A percentile compares a stretch with the other conserved stretches of the same genome.
Conservation (phyloP, 2,797 vertebrate genomes). For the Ctenopoma multispine region DNA sequence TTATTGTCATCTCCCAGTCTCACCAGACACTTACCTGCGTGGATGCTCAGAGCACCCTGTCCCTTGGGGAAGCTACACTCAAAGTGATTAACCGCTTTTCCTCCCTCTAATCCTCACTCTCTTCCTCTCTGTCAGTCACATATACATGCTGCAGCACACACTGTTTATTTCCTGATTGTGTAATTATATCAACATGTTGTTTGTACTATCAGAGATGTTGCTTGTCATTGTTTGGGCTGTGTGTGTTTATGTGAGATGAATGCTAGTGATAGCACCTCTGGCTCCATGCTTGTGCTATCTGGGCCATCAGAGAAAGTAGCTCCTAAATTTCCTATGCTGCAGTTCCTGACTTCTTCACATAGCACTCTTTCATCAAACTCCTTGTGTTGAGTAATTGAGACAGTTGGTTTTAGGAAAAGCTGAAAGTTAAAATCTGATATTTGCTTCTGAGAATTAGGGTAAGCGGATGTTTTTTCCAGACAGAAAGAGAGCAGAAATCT, state of each 20-base stretch:
- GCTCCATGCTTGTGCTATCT: conserved; percentile 68
- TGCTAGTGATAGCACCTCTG: conserved; percentile 62
- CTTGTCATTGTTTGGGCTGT: conserved; percentile 76
- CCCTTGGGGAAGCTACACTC: conserved; percentile 50
- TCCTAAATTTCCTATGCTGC: conserved; percentile 6
- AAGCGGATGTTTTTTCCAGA: conserved; percentile 66
- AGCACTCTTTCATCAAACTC: conserved; percentile 29
- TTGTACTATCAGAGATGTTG: conserved; percentile 73
- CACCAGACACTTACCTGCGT: conserved; percentile 55
- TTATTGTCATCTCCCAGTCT: conserved; percentile 35
- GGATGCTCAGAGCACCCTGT: conserved; percentile 54
- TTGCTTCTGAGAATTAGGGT: conserved; percentile 1
- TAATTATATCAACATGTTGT: conserved; percentile 82
- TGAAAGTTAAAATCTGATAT: conserved; percentile 18
- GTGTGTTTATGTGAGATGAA: conserved; percentile 79
- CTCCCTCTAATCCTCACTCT: conserved; percentile 25
- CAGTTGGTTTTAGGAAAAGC: conserved; percentile 12
- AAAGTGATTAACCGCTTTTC: conserved; percentile 43
- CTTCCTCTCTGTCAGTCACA: conserved; percentile 26
- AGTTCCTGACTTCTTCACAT: conserved; percentile 32
- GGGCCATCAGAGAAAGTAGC: conserved; percentile 65
- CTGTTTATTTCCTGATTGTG: conserved; percentile 79
- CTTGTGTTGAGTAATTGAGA: conserved; percentile 25
- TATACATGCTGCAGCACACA: conserved; percentile 59
- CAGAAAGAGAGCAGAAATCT: conserved; percentile 61